Evolutionary conservation across 2,888 invertebrate species (phyloP), one percentile per base, ranked within the genome.

Genomic region (Eupithecia subfuscata): DNA sequence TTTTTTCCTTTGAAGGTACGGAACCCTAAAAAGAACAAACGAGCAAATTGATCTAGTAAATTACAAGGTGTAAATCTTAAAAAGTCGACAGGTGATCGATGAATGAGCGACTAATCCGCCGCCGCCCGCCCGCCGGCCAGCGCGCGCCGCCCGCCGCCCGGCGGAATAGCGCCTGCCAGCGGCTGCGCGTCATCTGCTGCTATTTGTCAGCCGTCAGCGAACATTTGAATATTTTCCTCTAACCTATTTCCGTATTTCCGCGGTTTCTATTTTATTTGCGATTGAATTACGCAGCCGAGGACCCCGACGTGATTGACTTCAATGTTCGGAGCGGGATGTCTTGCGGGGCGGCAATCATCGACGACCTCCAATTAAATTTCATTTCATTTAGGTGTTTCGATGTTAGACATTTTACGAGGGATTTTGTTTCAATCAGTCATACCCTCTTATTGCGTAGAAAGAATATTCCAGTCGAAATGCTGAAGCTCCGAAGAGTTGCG

Each of bases 191-290:
- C 87, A 88, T 88, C 85, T 85, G 78, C 76, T 74, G 81, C 86
- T 80, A 87, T 89, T 87, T 86, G 87, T 89, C 88, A 85, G 80
- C 68, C 69, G 79, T 81, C 81, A 73, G 82, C 80, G 75, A 79
- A 78, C 82, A 84, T 86, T 84, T 84, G 84, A 85, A 85, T 86
- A 84, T 82, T 81, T 82, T 64, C 69, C 69, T 72, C 70, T 72
- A 65, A 64, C 16, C 72, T 69, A 68, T 82, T 80, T 73, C 79
- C 73, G 64, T 60, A 68, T 81, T 80, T 75, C 80, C 74, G 65
- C 64, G 76, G 70, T 74, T 79, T 77, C 56, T 73, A 79, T 79
- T 78, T 64, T 75, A 79, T 79, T 76, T 72, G 64, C 73, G 75
- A 70, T 78, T 76, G 79, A 79, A 77, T 79, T 75, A 78, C 73